Percentiles rank a stretch among this genome's conserved stretches.
These are phyloP conservation scores for Malurus cyaneus DNA, from an alignment of 2,113 vertebrate species.

Conservation along the genomic window DNA sequence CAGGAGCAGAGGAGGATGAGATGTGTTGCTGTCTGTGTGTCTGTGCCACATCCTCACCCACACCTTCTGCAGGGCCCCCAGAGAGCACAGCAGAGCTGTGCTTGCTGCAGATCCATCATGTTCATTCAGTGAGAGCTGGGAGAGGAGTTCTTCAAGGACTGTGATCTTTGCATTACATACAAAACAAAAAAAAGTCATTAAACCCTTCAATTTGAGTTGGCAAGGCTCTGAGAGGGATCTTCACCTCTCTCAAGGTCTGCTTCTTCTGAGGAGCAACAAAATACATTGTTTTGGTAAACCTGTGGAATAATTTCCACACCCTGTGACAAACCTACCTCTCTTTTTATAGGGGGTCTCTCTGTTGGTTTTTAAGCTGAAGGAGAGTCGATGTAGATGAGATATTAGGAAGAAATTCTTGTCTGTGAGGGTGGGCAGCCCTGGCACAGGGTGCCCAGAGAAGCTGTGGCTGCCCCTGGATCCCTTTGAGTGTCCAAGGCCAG, in stretches of 20 bases:
- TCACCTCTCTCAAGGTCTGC: background rate
- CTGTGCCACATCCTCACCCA: background rate
- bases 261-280: background rate
- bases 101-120: background rate
- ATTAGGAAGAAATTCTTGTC: rapidly evolving
- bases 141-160: background rate
- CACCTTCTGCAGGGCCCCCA: background rate
- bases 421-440: background rate
- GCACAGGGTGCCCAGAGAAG: background rate
- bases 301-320: background rate
- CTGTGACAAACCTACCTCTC: background rate
- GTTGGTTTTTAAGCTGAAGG: background rate
- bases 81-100: background rate
- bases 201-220: background rate
- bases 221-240: background rate
- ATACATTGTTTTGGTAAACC: background rate
- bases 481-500: background rate
- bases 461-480: background rate
- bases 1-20: background rate
- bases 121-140: background rate
- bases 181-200: background rate
- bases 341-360: background rate
- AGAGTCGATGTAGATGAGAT: background rate
- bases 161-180: background rate
- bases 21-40: background rate